Evolutionary conservation across 2,113 vertebrate genomes (phyloP).

Genomic region (Burhinus oedicnemus): DNA sequence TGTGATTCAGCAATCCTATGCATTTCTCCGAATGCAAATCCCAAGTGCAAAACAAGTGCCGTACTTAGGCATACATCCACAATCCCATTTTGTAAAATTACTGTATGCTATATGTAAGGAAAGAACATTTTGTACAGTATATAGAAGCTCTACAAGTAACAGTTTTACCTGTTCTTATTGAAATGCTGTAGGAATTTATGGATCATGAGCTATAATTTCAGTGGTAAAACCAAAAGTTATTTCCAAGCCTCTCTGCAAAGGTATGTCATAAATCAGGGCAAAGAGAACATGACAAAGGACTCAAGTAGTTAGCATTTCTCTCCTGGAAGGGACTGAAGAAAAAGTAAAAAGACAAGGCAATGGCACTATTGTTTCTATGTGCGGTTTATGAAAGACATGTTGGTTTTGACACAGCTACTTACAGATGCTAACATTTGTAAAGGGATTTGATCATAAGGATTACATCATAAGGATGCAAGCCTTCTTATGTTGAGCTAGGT

Average conservation of each 20-base stretch:
- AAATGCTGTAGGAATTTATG: slow-evolving; percentile 38
- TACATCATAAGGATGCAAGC: neutral
- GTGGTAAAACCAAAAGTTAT: slow-evolving; percentile 38
- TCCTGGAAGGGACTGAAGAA: neutral
- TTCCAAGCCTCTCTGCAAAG: slow-evolving; percentile 26
- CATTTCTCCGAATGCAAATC: neutral
- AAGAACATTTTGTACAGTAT: neutral
- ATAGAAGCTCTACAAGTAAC: neutral
- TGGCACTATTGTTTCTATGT: neutral
- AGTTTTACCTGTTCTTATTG: slow-evolving; percentile 9
- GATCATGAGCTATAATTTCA: slow-evolving; percentile 30
- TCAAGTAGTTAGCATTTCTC: slow-evolving; percentile 3
- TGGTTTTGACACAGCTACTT: neutral
- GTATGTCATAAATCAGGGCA: slow-evolving; percentile 42
- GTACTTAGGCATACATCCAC: neutral
- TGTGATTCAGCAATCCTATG: neutral
- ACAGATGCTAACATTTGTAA: neutral
- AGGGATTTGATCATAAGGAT: neutral
- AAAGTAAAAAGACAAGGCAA: neutral
- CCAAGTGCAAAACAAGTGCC: neutral
- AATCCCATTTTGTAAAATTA: neutral
- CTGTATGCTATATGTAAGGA: neutral
- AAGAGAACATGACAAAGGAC: neutral
- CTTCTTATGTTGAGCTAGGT: neutral
- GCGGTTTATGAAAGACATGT: neutral